Conservation (phyloP, 2,888 invertebrate species). For the Drosophila cognata region DNA sequence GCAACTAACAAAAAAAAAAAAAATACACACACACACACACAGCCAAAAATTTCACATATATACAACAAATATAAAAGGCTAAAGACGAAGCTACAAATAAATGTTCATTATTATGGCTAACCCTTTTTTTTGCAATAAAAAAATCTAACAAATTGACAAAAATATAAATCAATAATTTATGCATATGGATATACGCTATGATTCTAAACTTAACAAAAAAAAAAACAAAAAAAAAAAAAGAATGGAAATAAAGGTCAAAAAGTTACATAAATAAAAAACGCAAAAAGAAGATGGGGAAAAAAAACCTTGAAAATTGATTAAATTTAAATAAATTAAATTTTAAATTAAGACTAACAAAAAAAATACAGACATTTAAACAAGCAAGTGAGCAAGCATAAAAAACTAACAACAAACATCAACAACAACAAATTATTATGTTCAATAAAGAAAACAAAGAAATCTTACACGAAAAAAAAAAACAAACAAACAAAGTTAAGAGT, state of each 20-base stretch:
- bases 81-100: constrained; percentile 51
- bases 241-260: constrained; percentile 24
- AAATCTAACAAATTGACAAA: constrained; percentile 19
- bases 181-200: constrained; percentile 74
- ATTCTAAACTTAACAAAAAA: constrained; percentile 50
- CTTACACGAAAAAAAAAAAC: constrained; percentile 63
- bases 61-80: constrained; percentile 19
- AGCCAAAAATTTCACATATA: constrained; percentile 42
- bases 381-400: constrained; percentile 76
- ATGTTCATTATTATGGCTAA: constrained; percentile 72
- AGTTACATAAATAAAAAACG: constrained; percentile 35
- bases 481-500: neutral
- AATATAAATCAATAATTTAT: constrained; percentile 50
- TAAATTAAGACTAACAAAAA: constrained; percentile 57
- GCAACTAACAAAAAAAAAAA: constrained; percentile 51
- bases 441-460: constrained; percentile 81
- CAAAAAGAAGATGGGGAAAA: constrained; percentile 10
- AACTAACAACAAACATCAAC: constrained; percentile 59
- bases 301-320: constrained; percentile 45
- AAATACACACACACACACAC: constrained; percentile 9
- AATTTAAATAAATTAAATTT: constrained; percentile 68
- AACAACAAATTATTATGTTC: constrained; percentile 83
- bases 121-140: constrained; percentile 48
- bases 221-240: neutral
- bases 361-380: constrained; percentile 50